A percentile compares a stretch with the other conserved stretches of the same genome.
phyloP scores from a whole-genome alignment of 2,797 vertebrate species.

The Lacerta viridis region DNA sequence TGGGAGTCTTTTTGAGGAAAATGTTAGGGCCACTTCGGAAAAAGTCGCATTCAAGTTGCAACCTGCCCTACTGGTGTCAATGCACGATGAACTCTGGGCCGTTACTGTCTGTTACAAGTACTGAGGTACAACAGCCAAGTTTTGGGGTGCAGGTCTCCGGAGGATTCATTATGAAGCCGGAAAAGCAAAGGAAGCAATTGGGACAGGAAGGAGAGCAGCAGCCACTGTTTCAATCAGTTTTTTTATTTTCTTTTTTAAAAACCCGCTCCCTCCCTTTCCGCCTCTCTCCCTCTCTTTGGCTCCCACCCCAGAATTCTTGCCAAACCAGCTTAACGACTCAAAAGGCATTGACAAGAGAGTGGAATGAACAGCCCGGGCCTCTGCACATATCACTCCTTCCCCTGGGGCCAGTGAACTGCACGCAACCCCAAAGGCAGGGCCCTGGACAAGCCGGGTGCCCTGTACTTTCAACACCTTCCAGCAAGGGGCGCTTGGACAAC shows the following conservation, averaged over 20 bases:
- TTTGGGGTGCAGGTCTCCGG: background rate
- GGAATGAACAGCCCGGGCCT: background rate
- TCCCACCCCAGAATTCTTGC: constrained; percentile 2
- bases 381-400: background rate
- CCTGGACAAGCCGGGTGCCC: too few relatives aligned
- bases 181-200: background rate
- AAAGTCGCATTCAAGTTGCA: background rate
- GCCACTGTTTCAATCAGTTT: background rate
- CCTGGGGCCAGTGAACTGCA: background rate
- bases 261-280: background rate
- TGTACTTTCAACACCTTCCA: background rate
- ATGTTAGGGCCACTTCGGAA: background rate
- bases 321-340: constrained; percentile 35
- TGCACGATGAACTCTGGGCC: too few relatives aligned
- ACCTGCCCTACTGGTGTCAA: background rate
- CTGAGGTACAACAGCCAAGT: background rate
- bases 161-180: background rate
- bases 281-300: background rate
- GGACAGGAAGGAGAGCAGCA: background rate
- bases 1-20: too few relatives aligned
- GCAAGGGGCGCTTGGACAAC: background rate
- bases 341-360: background rate
- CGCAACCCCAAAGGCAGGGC: background rate
- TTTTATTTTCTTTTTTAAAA: background rate
- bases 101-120: too few relatives aligned